Evolutionary conservation across 23 tunicate species (phyloP).

Genomic region (Styela clava): DNA sequence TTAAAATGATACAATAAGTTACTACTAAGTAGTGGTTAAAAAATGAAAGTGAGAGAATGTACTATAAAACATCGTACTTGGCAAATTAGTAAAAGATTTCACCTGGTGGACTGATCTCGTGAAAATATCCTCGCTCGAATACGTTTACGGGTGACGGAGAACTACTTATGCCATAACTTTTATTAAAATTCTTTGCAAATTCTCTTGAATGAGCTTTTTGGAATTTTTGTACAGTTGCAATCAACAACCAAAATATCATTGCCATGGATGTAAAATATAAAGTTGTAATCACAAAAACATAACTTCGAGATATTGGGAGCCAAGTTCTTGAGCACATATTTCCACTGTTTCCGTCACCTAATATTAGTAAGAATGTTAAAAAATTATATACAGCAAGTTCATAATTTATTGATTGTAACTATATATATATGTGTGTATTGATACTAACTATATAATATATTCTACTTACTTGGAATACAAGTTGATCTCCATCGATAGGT

Average conservation of each 20-base stretch:
- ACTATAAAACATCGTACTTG: too few species aligned
- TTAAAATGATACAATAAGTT: too few species aligned
- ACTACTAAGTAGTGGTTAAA: too few species aligned
- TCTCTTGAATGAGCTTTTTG: neutral
- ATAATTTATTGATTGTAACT: too few species aligned
- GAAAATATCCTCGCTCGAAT: neutral
- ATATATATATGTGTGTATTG: too few species aligned
- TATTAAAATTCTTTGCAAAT: neutral
- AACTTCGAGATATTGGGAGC: conserved; percentile 16
- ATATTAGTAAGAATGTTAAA: too few species aligned
- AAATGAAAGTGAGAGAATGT: too few species aligned
- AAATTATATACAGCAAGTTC: too few species aligned
- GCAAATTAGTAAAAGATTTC: neutral
- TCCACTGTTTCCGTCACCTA: neutral
- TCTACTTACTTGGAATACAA: conserved; percentile 8
- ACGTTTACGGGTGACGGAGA: neutral
- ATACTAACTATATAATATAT: too few species aligned
- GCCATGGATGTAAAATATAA: neutral
- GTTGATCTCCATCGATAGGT: conserved; percentile 13
- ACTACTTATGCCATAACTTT: neutral
- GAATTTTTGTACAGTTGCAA: neutral
- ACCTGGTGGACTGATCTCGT: neutral
- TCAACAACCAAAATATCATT: neutral
- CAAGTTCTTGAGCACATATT: conserved; percentile 17
- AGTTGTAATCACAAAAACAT: neutral